Conservation (phyloP, 2,888 invertebrate genomes). For the Slavum lentiscoides region DNA sequence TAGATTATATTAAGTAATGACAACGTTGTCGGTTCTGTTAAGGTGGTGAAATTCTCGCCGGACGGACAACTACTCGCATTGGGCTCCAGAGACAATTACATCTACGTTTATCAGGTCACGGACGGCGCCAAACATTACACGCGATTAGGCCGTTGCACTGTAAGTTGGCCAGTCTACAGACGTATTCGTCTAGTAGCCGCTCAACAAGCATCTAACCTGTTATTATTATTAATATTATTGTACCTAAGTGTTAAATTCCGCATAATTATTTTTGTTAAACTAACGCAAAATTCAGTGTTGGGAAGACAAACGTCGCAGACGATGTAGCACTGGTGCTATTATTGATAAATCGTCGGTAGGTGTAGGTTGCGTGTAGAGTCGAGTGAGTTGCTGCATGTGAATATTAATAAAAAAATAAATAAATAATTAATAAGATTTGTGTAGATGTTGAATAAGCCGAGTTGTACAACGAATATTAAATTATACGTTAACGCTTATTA, state of each 20-base stretch:
- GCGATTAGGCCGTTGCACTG: conserved; percentile 81
- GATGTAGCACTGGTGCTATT: conserved; percentile 46
- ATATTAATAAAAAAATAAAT: neutral
- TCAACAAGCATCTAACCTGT: neutral
- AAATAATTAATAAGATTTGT: too few species aligned
- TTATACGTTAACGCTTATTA: too few species aligned
- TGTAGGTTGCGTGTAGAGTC: conserved; percentile 22
- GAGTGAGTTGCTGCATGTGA: conserved; percentile 14
- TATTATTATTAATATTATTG: neutral
- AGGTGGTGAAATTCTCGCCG: conserved; percentile 77
- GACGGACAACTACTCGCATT: conserved; percentile 80
- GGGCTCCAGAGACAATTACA: conserved; percentile 85
- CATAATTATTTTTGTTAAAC: conserved; percentile 31
- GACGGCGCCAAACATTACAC: conserved; percentile 77
- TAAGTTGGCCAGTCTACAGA: conserved; percentile 62
- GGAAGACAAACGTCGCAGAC: conserved; percentile 49
- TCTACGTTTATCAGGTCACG: conserved; percentile 85
- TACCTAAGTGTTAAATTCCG: neutral
- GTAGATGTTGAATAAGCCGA: too few species aligned
- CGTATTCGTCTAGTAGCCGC: too few species aligned
- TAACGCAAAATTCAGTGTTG: conserved; percentile 37
- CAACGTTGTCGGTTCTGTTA: conserved; percentile 59
- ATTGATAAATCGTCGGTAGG: conserved; percentile 41
- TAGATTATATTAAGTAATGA: neutral
- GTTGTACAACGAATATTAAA: too few species aligned